phyloP scores from a whole-genome alignment of 2,888 invertebrate genomes.

The Dromius quadrimaculatus region DNA sequence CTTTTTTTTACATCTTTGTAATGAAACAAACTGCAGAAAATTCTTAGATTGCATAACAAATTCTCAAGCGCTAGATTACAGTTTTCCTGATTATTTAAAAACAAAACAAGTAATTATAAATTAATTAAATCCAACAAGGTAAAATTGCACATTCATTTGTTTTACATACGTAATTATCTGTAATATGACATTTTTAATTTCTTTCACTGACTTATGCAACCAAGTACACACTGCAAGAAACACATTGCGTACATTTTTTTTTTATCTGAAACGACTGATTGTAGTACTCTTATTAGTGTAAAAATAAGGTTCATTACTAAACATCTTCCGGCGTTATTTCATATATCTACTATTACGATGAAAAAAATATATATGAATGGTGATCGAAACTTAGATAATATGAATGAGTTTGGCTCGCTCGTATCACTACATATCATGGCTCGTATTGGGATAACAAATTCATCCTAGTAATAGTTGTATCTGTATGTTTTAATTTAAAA shows the following conservation, averaged over 20 bases:
- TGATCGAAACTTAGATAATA: not conserved
- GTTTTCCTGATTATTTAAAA: conserved; percentile 11
- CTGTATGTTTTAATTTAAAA: not conserved
- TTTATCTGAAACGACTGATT: not conserved
- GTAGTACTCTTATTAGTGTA: not conserved
- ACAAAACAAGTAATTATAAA: conserved; percentile 15
- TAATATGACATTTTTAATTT: not conserved
- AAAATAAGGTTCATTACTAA: not conserved
- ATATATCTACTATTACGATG: not conserved
- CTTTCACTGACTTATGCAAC: conserved; percentile 1
- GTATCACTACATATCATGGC: no score
- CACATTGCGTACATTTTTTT: not conserved
- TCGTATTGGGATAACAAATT: no score
- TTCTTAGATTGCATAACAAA: conserved; percentile 1
- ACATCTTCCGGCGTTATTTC: not conserved
- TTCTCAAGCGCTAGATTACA: conserved; percentile 1
- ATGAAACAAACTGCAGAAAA: conserved; percentile 11
- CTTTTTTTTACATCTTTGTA: not conserved
- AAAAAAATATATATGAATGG: not conserved
- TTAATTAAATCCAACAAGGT: conserved; percentile 25
- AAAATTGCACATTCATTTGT: conserved; percentile 19
- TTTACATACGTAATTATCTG: conserved; percentile 22
- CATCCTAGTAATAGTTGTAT: no score
- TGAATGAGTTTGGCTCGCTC: no score
- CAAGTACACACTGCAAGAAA: not conserved